A percentile compares a stretch with the other conserved stretches of the same genome.
These are phyloP conservation scores for Smutsia gigantea DNA, from an alignment of 2,797 vertebrate species.

Conservation along the genomic window DNA sequence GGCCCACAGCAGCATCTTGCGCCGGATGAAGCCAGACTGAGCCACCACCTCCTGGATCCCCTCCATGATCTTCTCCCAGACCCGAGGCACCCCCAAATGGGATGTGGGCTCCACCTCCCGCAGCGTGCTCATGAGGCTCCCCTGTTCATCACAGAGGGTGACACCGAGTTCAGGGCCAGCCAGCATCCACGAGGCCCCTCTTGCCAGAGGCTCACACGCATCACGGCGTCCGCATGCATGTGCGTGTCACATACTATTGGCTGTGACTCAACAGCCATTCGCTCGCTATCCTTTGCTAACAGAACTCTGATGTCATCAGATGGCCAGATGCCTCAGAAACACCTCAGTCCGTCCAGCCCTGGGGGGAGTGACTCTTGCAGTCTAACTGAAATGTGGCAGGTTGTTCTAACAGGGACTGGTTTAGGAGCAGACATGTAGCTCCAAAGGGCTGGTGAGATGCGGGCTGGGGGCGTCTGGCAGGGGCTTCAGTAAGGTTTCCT, in stretches of 20 bases:
- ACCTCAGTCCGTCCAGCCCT: not conserved
- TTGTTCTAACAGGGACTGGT: not conserved
- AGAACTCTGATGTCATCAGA: not conserved
- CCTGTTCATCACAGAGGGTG: slow-evolving; percentile 81
- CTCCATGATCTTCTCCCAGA: slow-evolving; percentile 96
- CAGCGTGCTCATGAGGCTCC: slow-evolving; percentile 90
- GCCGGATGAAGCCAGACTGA: slow-evolving; percentile 90
- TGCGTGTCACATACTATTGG: not conserved
- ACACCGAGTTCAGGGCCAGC: not conserved
- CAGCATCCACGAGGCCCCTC: not conserved
- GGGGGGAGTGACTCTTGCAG: not conserved
- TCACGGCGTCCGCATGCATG: not conserved
- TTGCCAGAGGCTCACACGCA: accelerated
- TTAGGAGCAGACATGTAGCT: not conserved
- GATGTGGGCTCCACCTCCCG: slow-evolving; percentile 91
- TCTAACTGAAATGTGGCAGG: not conserved
- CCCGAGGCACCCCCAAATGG: slow-evolving; percentile 93
- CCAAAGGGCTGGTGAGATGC: not conserved
- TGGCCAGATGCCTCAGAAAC: not conserved
- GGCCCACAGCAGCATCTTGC: slow-evolving; percentile 92
- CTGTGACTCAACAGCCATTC: not conserved
- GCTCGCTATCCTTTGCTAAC: not conserved
- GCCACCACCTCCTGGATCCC: slow-evolving; percentile 89
- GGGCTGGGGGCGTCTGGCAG: too few relatives aligned
- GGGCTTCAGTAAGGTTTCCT: too few relatives aligned